Conservation (phyloP, 1,140 invertebrate species). For the Holcopasites calliopsidis region DNA sequence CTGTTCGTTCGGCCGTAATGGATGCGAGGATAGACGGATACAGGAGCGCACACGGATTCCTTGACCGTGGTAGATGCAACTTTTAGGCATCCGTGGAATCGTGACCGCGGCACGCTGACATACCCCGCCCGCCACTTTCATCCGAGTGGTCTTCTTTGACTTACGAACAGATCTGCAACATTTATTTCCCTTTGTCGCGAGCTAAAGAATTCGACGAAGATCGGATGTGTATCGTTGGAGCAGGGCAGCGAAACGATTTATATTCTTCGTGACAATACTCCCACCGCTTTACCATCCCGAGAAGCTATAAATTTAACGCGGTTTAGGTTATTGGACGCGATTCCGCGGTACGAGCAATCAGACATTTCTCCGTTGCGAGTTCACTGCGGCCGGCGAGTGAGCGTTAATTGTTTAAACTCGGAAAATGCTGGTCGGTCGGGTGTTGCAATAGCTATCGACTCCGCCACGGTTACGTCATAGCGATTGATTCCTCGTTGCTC, state of each 20-base stretch:
- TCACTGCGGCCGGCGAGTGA: constrained; percentile 13
- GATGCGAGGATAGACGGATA: constrained; percentile 28
- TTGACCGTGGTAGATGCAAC: background rate
- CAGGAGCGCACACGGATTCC: constrained; percentile 2
- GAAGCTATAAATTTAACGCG: constrained; percentile 37
- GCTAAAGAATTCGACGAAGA: too few relatives aligned
- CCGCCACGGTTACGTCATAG: constrained; percentile 32
- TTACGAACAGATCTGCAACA: too few relatives aligned
- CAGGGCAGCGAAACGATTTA: too few relatives aligned
- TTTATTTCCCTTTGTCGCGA: too few relatives aligned
- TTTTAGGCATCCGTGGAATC: constrained; percentile 5
- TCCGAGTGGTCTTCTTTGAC: background rate
- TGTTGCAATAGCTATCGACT: constrained; percentile 3
- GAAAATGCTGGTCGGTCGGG: constrained; percentile 43
- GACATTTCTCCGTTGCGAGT: constrained; percentile 35
- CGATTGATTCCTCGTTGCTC: constrained; percentile 24
- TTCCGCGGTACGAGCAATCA: constrained; percentile 12
- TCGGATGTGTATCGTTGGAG: background rate
- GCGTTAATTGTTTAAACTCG: constrained; percentile 55
- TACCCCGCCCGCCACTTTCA: background rate
- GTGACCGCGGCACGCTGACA: background rate
- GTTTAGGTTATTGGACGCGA: constrained; percentile 13
- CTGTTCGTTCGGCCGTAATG: constrained; percentile 5
- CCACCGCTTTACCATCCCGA: background rate
- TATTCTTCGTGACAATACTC: too few relatives aligned